Conservation (phyloP, 2,113 vertebrate species). For the Bambusicola thoracicus region DNA sequence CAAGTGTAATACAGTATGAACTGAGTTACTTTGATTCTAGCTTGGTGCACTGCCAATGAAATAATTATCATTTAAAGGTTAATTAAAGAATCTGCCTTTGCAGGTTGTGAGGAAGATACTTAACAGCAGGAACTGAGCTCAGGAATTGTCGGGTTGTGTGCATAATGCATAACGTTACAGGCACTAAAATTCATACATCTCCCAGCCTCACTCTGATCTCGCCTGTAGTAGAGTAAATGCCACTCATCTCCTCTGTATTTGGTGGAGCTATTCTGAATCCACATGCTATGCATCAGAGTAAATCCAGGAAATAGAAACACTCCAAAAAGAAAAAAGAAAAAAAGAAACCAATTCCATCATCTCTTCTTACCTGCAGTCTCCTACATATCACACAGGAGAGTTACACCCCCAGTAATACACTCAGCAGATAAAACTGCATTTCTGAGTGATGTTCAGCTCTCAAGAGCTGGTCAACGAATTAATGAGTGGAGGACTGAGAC, state of each 20-base stretch:
- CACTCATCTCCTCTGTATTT: neutral
- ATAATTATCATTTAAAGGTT: slow-evolving; percentile 78
- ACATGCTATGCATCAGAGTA: neutral
- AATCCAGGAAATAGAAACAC: neutral
- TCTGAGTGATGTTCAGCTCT: neutral
- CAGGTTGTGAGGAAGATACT: slow-evolving; percentile 65
- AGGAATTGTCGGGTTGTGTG: slow-evolving; percentile 26
- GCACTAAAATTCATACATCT: slow-evolving; percentile 2
- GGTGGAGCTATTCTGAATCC: neutral
- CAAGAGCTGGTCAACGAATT: neutral
- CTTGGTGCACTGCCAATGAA: slow-evolving; percentile 59
- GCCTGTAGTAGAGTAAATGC: neutral
- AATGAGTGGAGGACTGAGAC: neutral
- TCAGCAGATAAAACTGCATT: neutral
- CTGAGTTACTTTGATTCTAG: slow-evolving; percentile 45
- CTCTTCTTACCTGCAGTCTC: neutral
- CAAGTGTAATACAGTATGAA: slow-evolving; percentile 20
- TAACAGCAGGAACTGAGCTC: slow-evolving; percentile 57
- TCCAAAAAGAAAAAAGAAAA: neutral
- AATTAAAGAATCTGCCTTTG: slow-evolving; percentile 71
- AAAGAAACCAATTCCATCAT: neutral
- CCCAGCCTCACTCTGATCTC: slow-evolving; percentile 20
- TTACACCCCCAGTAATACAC: neutral
- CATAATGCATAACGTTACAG: slow-evolving; percentile 58
- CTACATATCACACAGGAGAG: neutral